These are phyloP conservation scores for Brachionus rotundiformis DNA, from an alignment of 1,140 invertebrate genomes.

Conservation along the genomic window DNA sequence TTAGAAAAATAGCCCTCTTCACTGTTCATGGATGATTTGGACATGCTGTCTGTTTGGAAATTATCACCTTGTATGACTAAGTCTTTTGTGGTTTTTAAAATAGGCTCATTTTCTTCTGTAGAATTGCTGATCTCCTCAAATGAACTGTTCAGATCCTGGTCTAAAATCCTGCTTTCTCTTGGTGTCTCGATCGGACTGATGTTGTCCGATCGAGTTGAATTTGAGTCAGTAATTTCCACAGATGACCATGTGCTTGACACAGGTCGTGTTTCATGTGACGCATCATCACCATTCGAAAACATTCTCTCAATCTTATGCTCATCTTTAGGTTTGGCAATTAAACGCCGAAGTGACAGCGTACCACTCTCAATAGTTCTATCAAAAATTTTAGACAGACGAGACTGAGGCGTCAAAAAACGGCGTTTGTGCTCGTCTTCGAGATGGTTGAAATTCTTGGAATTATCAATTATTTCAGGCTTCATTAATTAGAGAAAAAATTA, in stretches of 20 bases:
- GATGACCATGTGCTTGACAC: neutral
- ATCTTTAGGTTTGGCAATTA: constrained; percentile 1
- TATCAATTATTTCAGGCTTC: neutral
- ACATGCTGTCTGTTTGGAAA: neutral
- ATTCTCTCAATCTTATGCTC: neutral
- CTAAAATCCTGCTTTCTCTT: neutral
- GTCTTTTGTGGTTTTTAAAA: neutral
- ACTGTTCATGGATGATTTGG: constrained; percentile 41
- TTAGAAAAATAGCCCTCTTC: constrained; percentile 50
- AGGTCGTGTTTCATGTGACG: neutral
- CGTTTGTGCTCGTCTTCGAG: neutral
- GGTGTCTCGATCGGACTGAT: neutral
- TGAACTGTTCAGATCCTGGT: neutral
- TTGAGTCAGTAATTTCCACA: neutral
- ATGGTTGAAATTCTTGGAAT: neutral
- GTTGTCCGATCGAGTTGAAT: neutral
- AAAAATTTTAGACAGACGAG: neutral
- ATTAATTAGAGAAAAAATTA: neutral
- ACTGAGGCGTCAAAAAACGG: constrained; percentile 21
- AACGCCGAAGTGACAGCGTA: neutral
- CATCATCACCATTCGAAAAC: neutral
- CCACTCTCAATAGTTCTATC: constrained; percentile 24
- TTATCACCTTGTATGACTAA: neutral
- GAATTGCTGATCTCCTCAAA: constrained; percentile 37
- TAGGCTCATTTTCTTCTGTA: constrained; percentile 16